Percentiles rank a stretch among this genome's conserved stretches.
Conservation (phyloP, 2,113 vertebrate species). For the Mellivora capensis region DNA sequence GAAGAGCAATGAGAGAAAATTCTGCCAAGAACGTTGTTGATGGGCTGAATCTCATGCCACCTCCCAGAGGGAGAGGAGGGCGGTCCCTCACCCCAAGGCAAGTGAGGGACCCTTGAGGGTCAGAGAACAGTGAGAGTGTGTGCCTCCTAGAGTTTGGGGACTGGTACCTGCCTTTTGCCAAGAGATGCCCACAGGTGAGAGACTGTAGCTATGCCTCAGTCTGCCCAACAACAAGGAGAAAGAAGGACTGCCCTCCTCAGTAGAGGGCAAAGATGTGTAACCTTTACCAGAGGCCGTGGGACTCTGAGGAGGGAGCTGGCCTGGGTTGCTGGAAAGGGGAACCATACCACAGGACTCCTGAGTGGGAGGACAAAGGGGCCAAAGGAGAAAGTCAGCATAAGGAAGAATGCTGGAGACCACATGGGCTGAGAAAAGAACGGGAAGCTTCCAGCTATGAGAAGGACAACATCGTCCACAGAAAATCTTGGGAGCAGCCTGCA, state of each 20-base stretch:
- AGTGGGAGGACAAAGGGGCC: background rate
- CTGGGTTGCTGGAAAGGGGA: background rate
- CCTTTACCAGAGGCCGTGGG: background rate
- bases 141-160: background rate
- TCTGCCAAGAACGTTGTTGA: background rate
- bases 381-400: background rate
- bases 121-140: background rate
- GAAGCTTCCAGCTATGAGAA: background rate
- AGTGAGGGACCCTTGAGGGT: background rate
- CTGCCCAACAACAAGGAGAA: background rate
- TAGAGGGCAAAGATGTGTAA: rapidly evolving
- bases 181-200: background rate
- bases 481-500: background rate
- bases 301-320: background rate
- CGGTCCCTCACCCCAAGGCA: background rate
- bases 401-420: background rate
- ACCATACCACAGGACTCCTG: background rate
- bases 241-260: background rate
- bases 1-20: background rate
- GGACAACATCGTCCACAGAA: background rate
- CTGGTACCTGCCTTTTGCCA: background rate
- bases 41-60: background rate
- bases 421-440: background rate
- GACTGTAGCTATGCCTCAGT: background rate
- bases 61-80: background rate